Conservation (phyloP, 1,140 invertebrate genomes). For the Venustaconcha ellipsiformis region DNA sequence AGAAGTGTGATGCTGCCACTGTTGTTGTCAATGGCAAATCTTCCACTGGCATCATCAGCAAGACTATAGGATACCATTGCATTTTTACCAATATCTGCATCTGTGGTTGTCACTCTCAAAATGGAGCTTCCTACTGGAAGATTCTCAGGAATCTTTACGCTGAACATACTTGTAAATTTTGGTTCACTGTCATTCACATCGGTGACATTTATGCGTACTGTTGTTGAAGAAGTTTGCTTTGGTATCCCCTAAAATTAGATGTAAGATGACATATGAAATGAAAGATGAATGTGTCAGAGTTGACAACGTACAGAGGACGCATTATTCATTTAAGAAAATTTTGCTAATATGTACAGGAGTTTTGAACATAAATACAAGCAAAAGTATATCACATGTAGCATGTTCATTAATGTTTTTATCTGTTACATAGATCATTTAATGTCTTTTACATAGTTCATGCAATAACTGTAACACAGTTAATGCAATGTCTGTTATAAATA, state of each 20-base stretch:
- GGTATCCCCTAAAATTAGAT: slow-evolving; percentile 45
- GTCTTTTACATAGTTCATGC: too few relatives aligned
- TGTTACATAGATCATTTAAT: too few relatives aligned
- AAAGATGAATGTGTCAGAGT: too few relatives aligned
- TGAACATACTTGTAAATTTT: slow-evolving; percentile 90
- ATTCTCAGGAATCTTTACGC: slow-evolving; percentile 96
- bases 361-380: too few relatives aligned
- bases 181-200: slow-evolving; percentile 98
- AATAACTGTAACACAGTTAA: too few relatives aligned
- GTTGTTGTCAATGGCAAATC: slow-evolving; percentile 88
- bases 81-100: slow-evolving; percentile 87
- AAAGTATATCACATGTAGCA: too few relatives aligned
- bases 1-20: slow-evolving; percentile 93
- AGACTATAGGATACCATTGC: slow-evolving; percentile 86
- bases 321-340: too few relatives aligned
- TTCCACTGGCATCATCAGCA: slow-evolving; percentile 82
- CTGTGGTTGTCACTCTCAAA: slow-evolving; percentile 83
- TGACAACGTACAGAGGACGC: too few relatives aligned
- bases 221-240: slow-evolving; percentile 81
- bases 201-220: slow-evolving; percentile 84
- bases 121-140: slow-evolving; percentile 92
- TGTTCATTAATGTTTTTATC: too few relatives aligned
- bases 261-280: too few relatives aligned
- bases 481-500: too few relatives aligned
- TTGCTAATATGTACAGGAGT: too few relatives aligned